Base-by-base conservation (phyloP, 2,797 vertebrate genomes). In the Leptatherina wallacei region DNA sequence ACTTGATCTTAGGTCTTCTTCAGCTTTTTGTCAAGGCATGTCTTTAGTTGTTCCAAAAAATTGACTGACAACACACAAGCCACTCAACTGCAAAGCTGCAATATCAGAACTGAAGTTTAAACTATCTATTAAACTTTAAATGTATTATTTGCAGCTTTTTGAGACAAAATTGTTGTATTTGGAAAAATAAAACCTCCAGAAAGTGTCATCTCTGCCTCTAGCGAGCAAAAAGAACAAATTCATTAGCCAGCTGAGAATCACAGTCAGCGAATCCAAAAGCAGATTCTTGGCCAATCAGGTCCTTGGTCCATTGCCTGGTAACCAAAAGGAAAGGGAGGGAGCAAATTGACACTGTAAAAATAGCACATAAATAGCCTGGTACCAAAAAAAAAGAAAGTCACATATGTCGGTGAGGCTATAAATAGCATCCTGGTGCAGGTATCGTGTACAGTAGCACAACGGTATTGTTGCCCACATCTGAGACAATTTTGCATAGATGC, bases 401-500 rank as follows among this genome's bases (percentile, higher is more conserved):
- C 88, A 96, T 94, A 95, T 91, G 91, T 92, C 92, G 93, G 83
- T 79, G 89, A 83, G 85, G 90, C 94, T 98, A 97, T 96, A 98
- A 96, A 98, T 97, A 98, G 94, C 89, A 61, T 73, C 83, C 84
- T 77, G 73, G 65, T 69, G 85, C 89, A 93, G 91, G 89, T 94
- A 92, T 87, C 71, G 73, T 94, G 93, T 90, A 89, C 80, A 79
- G 85, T 95, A 94, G 94, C 90, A 95, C 87, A 92, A 94, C 93
- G 89, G 87, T 92, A 71, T 82, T 88, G 73, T 77, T 74, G 58
- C 86, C 83, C 57, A n/a, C 22, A 4, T 56, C 81, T 88, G 68
- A 89, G 84, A 92, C 88, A 92, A 89, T 84, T 91, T 90, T 89
- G 87, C 91, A 88, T 92, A 18, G 20, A 89, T 91, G 89, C 81